These are phyloP conservation scores for fruit fly (Drosophila melanogaster) DNA, from an alignment of 1,140 invertebrate species.

Conservation along the genomic window DNA sequence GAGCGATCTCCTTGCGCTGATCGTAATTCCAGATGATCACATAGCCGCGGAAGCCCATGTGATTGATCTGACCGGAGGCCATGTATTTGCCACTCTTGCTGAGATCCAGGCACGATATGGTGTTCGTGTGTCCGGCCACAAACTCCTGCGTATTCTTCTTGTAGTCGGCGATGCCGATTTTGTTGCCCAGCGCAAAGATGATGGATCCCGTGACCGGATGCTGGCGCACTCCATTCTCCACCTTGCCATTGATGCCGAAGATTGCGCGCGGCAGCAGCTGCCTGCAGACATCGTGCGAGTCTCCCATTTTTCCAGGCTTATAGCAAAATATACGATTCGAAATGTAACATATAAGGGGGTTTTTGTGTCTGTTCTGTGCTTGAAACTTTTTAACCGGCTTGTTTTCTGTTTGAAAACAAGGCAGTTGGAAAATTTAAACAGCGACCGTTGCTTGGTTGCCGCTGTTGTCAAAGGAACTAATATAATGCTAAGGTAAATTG, in stretches of 20 bases:
- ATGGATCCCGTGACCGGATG: conserved; percentile 92
- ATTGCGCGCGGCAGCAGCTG: conserved; percentile 88
- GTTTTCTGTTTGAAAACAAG: conserved; percentile 59
- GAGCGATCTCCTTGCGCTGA: conserved; percentile 86
- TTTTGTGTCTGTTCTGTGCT: conserved; percentile 14
- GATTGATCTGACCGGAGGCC: conserved; percentile 94
- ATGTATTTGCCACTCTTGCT: conserved; percentile 91
- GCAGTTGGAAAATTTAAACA: conserved; percentile 7
- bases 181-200: conserved; percentile 93
- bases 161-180: conserved; percentile 92
- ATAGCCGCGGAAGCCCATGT: conserved; percentile 95
- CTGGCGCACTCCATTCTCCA: conserved; percentile 89
- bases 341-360: conserved; percentile 3
- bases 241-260: conserved; percentile 90
- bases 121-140: conserved; percentile 93
- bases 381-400: conserved; percentile 36
- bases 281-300: conserved; percentile 31
- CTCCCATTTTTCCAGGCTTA: conserved; percentile 24
- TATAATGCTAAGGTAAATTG: neutral
- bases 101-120: conserved; percentile 92
- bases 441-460: conserved; percentile 62
- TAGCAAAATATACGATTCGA: conserved; percentile 39
- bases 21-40: conserved; percentile 95
- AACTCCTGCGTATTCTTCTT: conserved; percentile 90
- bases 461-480: conserved; percentile 17